Base-by-base conservation (phyloP, 1,140 invertebrate genomes). In the Dufourea novaeangliae region DNA sequence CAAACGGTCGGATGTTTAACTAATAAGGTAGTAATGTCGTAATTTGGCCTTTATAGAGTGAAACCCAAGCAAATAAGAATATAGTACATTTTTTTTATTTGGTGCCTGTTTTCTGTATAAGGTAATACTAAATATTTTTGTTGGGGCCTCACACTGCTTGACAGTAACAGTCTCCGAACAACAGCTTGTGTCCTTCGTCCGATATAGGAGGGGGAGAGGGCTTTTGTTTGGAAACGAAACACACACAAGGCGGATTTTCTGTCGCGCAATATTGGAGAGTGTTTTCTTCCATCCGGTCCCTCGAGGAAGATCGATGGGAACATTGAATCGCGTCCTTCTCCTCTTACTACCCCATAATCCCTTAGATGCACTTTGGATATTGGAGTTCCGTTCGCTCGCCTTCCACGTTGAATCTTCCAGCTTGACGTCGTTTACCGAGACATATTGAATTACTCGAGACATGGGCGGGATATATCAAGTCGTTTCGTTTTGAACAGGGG, bases 331-430 rank as follows among this genome's bases (percentile, higher is more conserved):
- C 25, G 12, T 32, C 34, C 54, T 39, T 32, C 20, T 37, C 34
- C 46, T 7, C 46, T n/a, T 17, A 17, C n/a, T n/a, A n/a, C n/a
- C 52, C 46, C 34, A 2, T 6, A 73, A 73, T 64, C 61, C 25
- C 46, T 37, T 12, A 7, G 50, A 27, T 66, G 71, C 27, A 44
- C 71, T 74, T 74, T 66, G 25, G 71, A 74, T 74, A 74, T 56
- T 44, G 46, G 22, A 50, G 37, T 50, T 37, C 11, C 29, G 41
- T 29, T 27, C 52, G 61, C n/a, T 22, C 25, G 37, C 12, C 29
- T 32, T 20, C 32, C 12, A 52, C n/a, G 52, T 50, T 11, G 63
- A 52, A 14, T 34, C 20, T 32, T 25, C 34, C n/a, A n/a, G n/a
- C n/a, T 37, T 8, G 20, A n/a, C 46, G 46, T 50, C n/a, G 46